phyloP scores from a whole-genome alignment of 2,797 vertebrate genomes.

The Danionella dracula region DNA sequence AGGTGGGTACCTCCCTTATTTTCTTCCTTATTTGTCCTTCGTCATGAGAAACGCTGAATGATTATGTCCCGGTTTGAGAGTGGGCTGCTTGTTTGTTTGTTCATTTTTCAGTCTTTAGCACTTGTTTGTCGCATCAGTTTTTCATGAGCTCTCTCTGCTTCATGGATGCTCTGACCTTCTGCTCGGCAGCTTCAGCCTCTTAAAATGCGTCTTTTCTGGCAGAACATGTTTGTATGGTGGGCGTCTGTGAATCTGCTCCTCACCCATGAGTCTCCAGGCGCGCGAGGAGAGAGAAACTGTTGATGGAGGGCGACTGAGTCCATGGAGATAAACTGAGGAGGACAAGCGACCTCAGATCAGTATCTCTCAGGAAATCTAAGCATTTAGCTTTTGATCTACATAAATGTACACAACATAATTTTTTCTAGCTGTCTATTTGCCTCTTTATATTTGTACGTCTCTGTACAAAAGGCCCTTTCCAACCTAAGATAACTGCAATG shows the following conservation, averaged over 20 bases:
- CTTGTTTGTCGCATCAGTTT: constrained; percentile 29
- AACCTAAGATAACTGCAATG: no score
- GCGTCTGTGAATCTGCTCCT: constrained; percentile 73
- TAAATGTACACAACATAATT: no score
- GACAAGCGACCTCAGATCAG: no score
- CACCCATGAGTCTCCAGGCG: constrained; percentile 51
- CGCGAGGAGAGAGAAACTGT: background rate
- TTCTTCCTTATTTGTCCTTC: no score
- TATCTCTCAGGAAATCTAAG: no score
- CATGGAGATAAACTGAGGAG: background rate
- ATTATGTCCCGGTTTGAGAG: no score
- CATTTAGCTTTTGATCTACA: no score
- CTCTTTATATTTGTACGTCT: no score
- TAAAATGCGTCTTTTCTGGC: constrained; percentile 65
- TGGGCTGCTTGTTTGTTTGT: constrained; percentile 18
- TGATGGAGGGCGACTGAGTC: constrained; percentile 14
- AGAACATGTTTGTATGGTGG: constrained; percentile 77
- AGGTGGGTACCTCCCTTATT: no score
- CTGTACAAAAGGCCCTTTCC: no score
- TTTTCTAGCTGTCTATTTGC: no score
- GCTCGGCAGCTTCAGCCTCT: constrained; percentile 50
- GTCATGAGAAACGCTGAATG: no score
- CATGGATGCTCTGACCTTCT: constrained; percentile 44
- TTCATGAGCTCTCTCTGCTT: constrained; percentile 16
- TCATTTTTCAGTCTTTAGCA: constrained; percentile 18